phyloP scores from a whole-genome alignment of 2,113 vertebrate species.

The Ginglymostoma cirratum region DNA sequence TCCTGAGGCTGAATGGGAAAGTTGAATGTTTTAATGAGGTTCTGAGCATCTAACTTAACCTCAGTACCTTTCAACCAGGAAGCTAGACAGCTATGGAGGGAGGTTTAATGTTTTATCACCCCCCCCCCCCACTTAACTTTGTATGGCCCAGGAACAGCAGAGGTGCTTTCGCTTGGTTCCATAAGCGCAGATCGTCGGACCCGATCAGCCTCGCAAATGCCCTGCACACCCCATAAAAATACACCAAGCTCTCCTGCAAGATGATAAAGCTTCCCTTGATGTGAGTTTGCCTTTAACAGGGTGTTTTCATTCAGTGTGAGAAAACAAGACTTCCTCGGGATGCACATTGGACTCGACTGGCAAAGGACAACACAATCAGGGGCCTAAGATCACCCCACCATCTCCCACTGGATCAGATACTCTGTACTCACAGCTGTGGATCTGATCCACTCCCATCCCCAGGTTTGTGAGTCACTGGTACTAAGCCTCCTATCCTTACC shows the following conservation, averaged over 20 bases:
- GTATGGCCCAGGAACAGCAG: neutral
- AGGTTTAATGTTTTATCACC: neutral
- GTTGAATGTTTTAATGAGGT: neutral
- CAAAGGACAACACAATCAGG: neutral
- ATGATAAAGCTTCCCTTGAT: neutral
- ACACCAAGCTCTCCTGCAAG: neutral
- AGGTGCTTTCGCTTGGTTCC: neutral
- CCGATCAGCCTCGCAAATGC: neutral
- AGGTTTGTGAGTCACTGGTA: neutral
- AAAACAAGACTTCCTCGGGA: too few relatives aligned
- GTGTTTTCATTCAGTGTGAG: too few relatives aligned
- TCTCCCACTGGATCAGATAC: neutral
- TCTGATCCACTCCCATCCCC: too few relatives aligned
- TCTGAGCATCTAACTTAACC: neutral
- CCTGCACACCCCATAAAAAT: neutral
- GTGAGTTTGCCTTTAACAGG: too few relatives aligned
- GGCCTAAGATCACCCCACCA: neutral
- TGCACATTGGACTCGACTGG: neutral
- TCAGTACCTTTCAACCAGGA: neutral
- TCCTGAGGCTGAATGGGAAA: neutral
- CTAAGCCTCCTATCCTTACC: neutral
- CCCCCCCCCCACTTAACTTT: too few relatives aligned
- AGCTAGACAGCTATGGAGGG: neutral
- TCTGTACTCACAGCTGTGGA: neutral
- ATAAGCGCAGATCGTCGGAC: neutral